Evolutionary conservation across 2,113 vertebrate species (phyloP), one percentile per base, ranked within the genome.

Genomic region (Pao palembangensis): DNA sequence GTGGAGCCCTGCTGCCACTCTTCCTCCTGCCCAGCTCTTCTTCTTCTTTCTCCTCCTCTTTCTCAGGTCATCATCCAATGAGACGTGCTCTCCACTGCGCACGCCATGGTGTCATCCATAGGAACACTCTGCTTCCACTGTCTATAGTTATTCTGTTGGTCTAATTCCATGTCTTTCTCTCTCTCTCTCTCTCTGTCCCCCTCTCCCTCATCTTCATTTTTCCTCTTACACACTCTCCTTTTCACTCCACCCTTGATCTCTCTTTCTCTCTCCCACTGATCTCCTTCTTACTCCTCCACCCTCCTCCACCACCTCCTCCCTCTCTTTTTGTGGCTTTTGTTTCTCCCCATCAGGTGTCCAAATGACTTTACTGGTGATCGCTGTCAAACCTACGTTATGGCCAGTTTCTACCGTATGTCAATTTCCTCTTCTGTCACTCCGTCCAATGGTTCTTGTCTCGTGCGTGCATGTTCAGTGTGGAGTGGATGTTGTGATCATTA

Each of bases 341-440:
- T 88, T 92, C 82, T 81, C 83, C 91, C 90, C 92, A 94, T 93
- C 94, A 98, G 96, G 96, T 98, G 96, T 95, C 96, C 96, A 88
- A 98, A 96, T 93, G 96, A 96, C 93, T 98, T 96, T 96, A 98
- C 94, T 92, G 96, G 96, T 92, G 95, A 98, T 93, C 96, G 96
- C 92, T 98, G 96, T 96, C 96, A 98, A 94, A 95, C 95, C 94
- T 98, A 95, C 96, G 96, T 97, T 94, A 98, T 98, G 95, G 96
- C 95, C 95, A 95, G 95, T 96, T 98, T 98, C 94, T 98, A 96
- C 96, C 96, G 96, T 98, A 98, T 97, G 96, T 98, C 93, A 93
- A 93, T 91, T 94, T 93, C 93, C 88, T 90, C 85, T 94, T 47
- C 93, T 93, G 91, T 91, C 92, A 88, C 87, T 92, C 88, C 90